Evolutionary conservation across 2,888 invertebrate species (phyloP).

Genomic region (Hesperia comma): DNA sequence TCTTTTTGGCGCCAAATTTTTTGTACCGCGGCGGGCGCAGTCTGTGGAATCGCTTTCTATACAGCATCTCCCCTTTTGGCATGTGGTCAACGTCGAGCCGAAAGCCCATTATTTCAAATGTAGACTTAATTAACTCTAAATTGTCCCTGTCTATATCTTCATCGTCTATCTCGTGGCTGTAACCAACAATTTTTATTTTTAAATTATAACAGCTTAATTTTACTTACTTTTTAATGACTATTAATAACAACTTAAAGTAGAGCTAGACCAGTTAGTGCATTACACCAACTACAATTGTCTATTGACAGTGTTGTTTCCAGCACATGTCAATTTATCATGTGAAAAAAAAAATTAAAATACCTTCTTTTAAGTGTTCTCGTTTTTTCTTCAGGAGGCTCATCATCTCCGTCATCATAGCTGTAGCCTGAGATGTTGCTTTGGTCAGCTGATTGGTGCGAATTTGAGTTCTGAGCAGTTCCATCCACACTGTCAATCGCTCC

Average conservation of each 20-base stretch:
- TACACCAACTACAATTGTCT: too few relatives aligned
- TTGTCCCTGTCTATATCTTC: conserved; percentile 74
- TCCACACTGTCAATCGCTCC: conserved; percentile 16
- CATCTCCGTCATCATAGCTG: conserved; percentile 68
- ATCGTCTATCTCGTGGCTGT: conserved; percentile 84
- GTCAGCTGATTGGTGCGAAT: conserved; percentile 7
- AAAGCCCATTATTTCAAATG: conserved; percentile 87
- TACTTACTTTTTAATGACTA: too few relatives aligned
- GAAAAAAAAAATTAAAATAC: conserved; percentile 52
- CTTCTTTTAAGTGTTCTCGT: conserved; percentile 82
- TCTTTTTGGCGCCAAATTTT: conserved; percentile 78
- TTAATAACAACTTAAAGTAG: too few relatives aligned
- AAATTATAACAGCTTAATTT: too few relatives aligned
- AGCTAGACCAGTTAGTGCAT: too few relatives aligned
- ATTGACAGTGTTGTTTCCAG: too few relatives aligned
- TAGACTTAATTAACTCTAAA: conserved; percentile 84
- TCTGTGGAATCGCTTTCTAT: conserved; percentile 85
- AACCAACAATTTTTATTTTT: conserved; percentile 28
- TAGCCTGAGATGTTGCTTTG: conserved; percentile 40
- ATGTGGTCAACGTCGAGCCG: conserved; percentile 60
- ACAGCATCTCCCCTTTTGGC: conserved; percentile 85
- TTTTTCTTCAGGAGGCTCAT: conserved; percentile 81
- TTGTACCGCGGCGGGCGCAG: conserved; percentile 77
- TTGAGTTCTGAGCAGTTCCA: conserved; percentile 15
- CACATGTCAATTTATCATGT: too few relatives aligned